These are phyloP conservation scores for cat (Felis catus) DNA, from an alignment of 2,113 vertebrate species.

Conservation along the genomic window F.catus_Fca126_mat1.0 CM031412.1:148024001-148024500, in stretches of 20 bases:
- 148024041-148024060: background rate
- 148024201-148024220: background rate
- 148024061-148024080: background rate
- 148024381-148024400: background rate
- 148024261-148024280: background rate
- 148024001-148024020: background rate
- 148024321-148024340: background rate
- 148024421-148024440: background rate
- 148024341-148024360: background rate
- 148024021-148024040: background rate
- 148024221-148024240: background rate
- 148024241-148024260: background rate
- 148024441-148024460: background rate
- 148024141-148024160: background rate
- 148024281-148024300: background rate
- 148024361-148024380: background rate
- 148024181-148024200: background rate
- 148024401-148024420: background rate
- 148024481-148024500: background rate
- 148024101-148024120: background rate
- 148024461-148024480: background rate
- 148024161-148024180: fast-evolving
- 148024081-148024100: background rate
- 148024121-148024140: background rate
- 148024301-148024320: background rate